Conservation (phyloP, 2,797 vertebrate species). For the Clarias laeviceps region DNA sequence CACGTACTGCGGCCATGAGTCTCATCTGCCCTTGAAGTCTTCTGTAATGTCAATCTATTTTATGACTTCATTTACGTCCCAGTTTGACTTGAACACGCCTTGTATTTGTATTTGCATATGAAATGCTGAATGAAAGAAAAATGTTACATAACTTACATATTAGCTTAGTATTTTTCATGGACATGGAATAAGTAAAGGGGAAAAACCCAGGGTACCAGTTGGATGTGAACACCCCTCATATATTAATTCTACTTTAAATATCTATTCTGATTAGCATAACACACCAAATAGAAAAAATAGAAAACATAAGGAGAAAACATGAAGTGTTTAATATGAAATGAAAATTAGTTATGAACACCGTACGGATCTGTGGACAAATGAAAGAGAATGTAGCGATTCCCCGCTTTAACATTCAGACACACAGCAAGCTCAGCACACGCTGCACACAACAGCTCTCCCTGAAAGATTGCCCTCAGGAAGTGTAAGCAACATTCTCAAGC, state of each 20-base stretch:
- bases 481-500: conserved; percentile 33
- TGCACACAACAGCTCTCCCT: conserved; percentile 28
- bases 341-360: conserved; percentile 49
- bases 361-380: conserved; percentile 42
- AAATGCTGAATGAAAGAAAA: no score
- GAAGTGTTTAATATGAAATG: conserved; percentile 33
- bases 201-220: no score
- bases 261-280: conserved; percentile 64
- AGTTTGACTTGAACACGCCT: no score
- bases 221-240: no score
- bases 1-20: no score
- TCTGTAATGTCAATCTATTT: no score
- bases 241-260: conserved; percentile 49
- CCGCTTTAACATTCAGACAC: conserved; percentile 64
- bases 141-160: no score
- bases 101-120: no score
- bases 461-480: conserved; percentile 17
- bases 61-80: no score
- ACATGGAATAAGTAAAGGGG: no score
- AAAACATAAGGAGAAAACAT: conserved; percentile 53
- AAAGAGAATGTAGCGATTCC: conserved; percentile 41
- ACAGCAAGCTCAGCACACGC: conserved; percentile 58
- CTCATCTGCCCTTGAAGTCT: no score
- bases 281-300: conserved; percentile 61
- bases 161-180: no score